These are phyloP conservation scores for Brachyistius frenatus DNA, from an alignment of 2,113 vertebrate genomes.

Conservation along the genomic window DNA sequence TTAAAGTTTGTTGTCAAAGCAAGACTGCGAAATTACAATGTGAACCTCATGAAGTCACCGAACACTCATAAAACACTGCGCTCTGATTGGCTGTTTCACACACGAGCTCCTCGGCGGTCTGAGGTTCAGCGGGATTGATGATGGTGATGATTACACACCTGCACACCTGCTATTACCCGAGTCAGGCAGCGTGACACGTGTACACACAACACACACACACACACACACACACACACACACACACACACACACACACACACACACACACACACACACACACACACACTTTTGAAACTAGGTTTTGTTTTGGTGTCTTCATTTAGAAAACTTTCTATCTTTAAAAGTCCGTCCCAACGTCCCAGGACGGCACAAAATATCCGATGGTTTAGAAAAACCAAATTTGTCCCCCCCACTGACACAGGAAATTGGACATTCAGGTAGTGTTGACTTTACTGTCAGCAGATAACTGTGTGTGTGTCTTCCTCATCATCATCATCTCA, in stretches of 20 bases:
- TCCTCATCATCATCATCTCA: slow-evolving; percentile 47
- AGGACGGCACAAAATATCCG: no score
- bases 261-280: slow-evolving; percentile 13
- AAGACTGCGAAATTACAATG: no score
- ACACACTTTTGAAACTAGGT: slow-evolving; percentile 12
- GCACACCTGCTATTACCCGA: slow-evolving; percentile 57
- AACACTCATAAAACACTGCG: background rate
- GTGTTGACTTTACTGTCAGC: background rate
- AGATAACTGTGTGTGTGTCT: background rate
- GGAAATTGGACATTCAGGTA: no score
- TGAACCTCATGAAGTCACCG: no score
- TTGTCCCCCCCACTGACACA: slow-evolving; percentile 1
- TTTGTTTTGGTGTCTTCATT: no score
- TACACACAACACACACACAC: background rate
- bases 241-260: slow-evolving; percentile 8
- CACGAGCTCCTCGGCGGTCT: slow-evolving; percentile 29
- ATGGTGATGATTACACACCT: slow-evolving; percentile 49
- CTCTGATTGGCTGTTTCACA: slow-evolving; percentile 39
- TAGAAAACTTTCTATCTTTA: no score
- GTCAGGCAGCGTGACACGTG: slow-evolving; percentile 2
- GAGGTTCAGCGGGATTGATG: slow-evolving; percentile 17
- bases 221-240: slow-evolving; percentile 10
- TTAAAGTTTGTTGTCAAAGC: no score
- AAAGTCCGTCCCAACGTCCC: no score
- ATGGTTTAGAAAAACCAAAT: no score